Evolutionary conservation across 1,140 invertebrate genomes (phyloP), one percentile per base, ranked within the genome.

Genomic region (Trichonephila inaurata): DNA sequence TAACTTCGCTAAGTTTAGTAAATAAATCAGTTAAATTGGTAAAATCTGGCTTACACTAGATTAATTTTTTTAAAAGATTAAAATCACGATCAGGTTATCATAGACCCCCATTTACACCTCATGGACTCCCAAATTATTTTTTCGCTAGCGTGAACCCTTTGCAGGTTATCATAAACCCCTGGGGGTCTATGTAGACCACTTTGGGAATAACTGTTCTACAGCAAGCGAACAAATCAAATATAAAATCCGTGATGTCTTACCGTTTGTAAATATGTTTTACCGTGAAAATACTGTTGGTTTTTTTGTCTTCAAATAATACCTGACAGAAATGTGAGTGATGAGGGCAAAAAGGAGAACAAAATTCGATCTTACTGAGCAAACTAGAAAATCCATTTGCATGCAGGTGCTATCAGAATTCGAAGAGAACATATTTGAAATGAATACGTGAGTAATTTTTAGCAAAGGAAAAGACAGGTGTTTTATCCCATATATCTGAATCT

Each of bases 361-460:
- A 77, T 77, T 77, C 72, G 28, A 77, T 77, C n/a, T 77, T 24
- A n/a, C 72, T 77, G 72, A 77, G 24, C 72, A 77, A 77, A 77
- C 72, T 77, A 14, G n/a, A n/a, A 28, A 77, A 28, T 77, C 72
- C 72, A 77, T 77, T 77, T 77, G 72, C 72, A 77, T 77, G 24
- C n/a, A 77, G n/a, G 72, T 40, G 6, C 72, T 18, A 77, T 77
- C 72, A 77, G 72, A 77, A 40, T 77, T 10, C 72, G 62, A 77
- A 77, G n/a, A 24, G 72, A 28, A 18, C 5, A 18, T 14, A 77
- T 77, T 77, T 77, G n/a, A 77, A 28, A n/a, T 18, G 72, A 77
- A 77, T 24, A n/a, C 72, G 72, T 1, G 62, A 0, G 14, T 12
- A 64, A 18, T 64, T 64, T 64, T 64, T 16, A 64, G 6, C 18